phyloP scores from a whole-genome alignment of 2,888 invertebrate species.

The Nemoura dubitans region DNA sequence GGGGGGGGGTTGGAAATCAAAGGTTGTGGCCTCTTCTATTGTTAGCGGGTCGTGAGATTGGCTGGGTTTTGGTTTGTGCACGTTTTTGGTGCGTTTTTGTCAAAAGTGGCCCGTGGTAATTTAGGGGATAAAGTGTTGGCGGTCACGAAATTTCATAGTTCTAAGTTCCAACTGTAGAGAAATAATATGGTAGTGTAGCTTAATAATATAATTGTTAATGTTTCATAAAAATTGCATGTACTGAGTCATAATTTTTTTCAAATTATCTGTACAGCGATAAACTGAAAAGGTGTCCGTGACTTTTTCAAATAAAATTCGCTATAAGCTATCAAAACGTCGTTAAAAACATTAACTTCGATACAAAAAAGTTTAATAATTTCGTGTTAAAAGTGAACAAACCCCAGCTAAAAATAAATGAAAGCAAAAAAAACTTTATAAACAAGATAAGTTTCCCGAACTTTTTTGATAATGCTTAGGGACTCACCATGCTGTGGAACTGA shows the following conservation, averaged over 20 bases:
- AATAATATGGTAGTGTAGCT: too few species aligned
- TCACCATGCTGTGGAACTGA: background rate
- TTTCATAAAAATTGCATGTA: too few species aligned
- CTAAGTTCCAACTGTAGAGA: too few species aligned
- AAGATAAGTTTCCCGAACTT: background rate
- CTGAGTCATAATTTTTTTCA: too few species aligned
- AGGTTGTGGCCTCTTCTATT: constrained; percentile 2
- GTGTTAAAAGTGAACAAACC: background rate
- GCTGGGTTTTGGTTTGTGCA: background rate
- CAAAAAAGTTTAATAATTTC: too few species aligned
- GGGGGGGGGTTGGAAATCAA: too few species aligned
- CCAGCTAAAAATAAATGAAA: background rate
- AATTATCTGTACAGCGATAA: too few species aligned
- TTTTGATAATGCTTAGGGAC: background rate
- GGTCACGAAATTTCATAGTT: too few species aligned
- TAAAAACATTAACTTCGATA: background rate
- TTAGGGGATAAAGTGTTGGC: too few species aligned
- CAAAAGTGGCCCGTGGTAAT: background rate
- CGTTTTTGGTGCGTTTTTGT: background rate
- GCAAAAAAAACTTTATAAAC: background rate
- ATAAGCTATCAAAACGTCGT: background rate
- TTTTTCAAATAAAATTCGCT: background rate
- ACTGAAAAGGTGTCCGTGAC: background rate
- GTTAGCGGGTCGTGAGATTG: constrained; percentile 34
- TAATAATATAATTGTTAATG: too few species aligned